A percentile compares a stretch with the other conserved stretches of the same genome.
Conservation (phyloP, 2,888 invertebrate species). For the Drosophila sordidapex region DNA sequence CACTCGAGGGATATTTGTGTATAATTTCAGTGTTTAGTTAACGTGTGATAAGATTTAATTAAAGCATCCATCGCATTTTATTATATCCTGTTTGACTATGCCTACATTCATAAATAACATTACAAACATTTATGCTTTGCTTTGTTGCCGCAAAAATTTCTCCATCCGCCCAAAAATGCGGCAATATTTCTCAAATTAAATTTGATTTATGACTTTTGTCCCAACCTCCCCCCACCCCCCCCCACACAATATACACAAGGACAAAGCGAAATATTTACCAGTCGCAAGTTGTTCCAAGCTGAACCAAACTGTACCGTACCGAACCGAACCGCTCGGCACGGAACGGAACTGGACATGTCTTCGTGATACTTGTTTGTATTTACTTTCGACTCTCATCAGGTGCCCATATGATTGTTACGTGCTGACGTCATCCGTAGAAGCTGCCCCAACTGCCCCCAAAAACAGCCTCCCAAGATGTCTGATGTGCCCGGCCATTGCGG, state of each 20-base stretch:
- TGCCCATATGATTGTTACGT: constrained; percentile 50
- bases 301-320: background rate
- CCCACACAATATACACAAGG: constrained; percentile 36
- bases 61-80: constrained; percentile 41
- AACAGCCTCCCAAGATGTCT: constrained; percentile 39
- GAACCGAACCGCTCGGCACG: constrained; percentile 7
- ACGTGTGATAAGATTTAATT: constrained; percentile 46
- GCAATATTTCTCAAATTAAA: constrained; percentile 76
- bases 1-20: constrained; percentile 11
- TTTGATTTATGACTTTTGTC: constrained; percentile 74
- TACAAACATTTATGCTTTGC: constrained; percentile 57
- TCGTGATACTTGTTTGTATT: constrained; percentile 56
- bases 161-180: constrained; percentile 48
- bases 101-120: constrained; percentile 50
- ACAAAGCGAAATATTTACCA: constrained; percentile 52
- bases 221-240: constrained; percentile 11
- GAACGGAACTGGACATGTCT: constrained; percentile 48
- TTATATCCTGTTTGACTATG: constrained; percentile 47
- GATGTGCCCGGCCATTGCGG: constrained; percentile 39
- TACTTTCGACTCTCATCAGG: constrained; percentile 53
- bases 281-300: constrained; percentile 17
- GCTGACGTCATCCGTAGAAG: constrained; percentile 52
- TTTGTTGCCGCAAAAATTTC: constrained; percentile 54
- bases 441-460: constrained; percentile 8
- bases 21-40: constrained; percentile 31